A percentile compares a stretch with the other conserved stretches of the same genome.
phyloP scores from a whole-genome alignment of 2,888 invertebrate species.

The Hoplodrina blanda region DNA sequence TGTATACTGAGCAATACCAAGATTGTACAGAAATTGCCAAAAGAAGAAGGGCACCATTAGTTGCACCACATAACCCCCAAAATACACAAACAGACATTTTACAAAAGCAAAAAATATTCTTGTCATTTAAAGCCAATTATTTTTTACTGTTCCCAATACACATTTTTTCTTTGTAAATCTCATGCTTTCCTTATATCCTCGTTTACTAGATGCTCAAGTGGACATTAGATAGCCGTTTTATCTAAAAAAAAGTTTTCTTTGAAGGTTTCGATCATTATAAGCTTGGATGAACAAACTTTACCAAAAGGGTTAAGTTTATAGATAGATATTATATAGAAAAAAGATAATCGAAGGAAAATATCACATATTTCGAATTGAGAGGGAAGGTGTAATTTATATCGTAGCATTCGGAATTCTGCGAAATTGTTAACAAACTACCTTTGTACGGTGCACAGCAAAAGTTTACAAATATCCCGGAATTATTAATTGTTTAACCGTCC shows the following conservation, averaged over 20 bases:
- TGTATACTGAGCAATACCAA: background rate
- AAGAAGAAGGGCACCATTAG: background rate
- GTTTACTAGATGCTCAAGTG: slow-evolving; percentile 47
- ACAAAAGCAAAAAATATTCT: slow-evolving; percentile 1
- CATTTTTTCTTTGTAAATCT: slow-evolving; percentile 25
- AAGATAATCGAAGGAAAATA: slow-evolving; percentile 40
- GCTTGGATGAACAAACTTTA: slow-evolving; percentile 51
- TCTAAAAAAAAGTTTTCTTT: slow-evolving; percentile 46
- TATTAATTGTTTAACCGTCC: background rate
- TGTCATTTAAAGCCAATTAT: background rate
- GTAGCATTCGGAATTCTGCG: slow-evolving; percentile 11
- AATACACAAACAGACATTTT: background rate
- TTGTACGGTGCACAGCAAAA: background rate
- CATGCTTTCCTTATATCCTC: slow-evolving; percentile 26
- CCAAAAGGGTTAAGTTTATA: slow-evolving; percentile 1
- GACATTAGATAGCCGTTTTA: slow-evolving; percentile 43
- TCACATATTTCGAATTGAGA: slow-evolving; percentile 23
- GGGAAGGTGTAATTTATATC: slow-evolving; percentile 1
- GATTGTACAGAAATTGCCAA: background rate
- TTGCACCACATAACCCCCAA: background rate
- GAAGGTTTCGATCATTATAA: slow-evolving; percentile 52
- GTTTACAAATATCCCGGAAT: background rate
- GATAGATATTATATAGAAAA: slow-evolving; percentile 29
- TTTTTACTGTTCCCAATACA: slow-evolving; percentile 15
- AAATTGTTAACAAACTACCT: slow-evolving; percentile 21